Evolutionary conservation across 2,113 vertebrate genomes (phyloP).

Genomic region (Crotalus viridis): DNA sequence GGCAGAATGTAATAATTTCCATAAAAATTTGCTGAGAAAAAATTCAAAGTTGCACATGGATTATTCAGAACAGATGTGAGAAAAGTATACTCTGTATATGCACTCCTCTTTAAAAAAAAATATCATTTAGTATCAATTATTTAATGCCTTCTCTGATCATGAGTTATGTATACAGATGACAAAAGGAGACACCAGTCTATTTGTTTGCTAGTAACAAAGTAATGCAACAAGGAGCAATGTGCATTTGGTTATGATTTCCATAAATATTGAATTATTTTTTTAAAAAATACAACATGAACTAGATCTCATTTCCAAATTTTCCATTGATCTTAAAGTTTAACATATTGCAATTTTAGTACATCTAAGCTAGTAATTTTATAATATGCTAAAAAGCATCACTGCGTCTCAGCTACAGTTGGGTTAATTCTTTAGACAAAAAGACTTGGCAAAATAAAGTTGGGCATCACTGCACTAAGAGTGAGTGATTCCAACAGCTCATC

Average conservation of each 20-base stretch:
- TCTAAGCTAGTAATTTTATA: not conserved
- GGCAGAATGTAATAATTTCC: not conserved
- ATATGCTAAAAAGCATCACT: constrained; percentile 15
- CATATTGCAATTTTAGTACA: not conserved
- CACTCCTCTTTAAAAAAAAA: not conserved
- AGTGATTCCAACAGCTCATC: constrained; percentile 37
- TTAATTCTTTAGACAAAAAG: constrained; percentile 38
- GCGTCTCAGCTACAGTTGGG: constrained; percentile 9
- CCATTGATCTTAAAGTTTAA: not conserved
- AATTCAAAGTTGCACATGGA: not conserved
- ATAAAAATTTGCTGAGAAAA: not conserved
- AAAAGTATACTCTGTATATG: not conserved
- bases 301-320: not conserved
- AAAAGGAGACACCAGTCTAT: not conserved
- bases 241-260: not conserved
- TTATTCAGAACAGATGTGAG: not conserved
- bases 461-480: constrained; percentile 23
- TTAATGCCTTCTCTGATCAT: not conserved
- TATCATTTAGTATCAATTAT: not conserved
- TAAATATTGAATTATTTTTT: not conserved
- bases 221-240: not conserved
- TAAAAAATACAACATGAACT: not conserved
- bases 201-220: not conserved
- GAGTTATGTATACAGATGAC: not conserved
- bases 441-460: constrained; percentile 32